Evolutionary conservation across 1,140 invertebrate genomes (phyloP).

Genomic region (Himalopsyche phryganea): DNA sequence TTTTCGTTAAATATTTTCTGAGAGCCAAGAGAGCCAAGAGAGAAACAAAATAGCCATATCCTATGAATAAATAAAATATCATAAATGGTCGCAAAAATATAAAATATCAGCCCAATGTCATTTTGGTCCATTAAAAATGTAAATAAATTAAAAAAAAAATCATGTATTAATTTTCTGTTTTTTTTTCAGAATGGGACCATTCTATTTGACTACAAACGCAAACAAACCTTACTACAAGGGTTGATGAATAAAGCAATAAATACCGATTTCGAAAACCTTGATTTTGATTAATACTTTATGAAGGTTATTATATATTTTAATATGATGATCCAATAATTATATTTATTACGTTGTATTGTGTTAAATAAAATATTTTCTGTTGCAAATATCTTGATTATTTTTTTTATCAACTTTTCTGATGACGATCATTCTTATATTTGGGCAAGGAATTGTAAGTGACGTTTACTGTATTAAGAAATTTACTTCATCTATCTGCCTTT

Average conservation of each 20-base stretch:
- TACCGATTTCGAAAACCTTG: background rate
- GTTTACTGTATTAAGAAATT: too few relatives aligned
- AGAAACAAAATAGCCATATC: background rate
- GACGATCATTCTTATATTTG: too few relatives aligned
- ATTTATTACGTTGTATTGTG: background rate
- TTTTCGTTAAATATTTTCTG: background rate
- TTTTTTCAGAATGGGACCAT: conserved; percentile 22
- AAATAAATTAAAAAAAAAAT: conserved; percentile 1
- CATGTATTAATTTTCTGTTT: conserved; percentile 7
- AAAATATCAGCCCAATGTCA: background rate
- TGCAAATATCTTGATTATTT: background rate
- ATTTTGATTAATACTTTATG: background rate
- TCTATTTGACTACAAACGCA: conserved; percentile 20
- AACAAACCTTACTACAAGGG: conserved; percentile 15
- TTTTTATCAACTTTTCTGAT: too few relatives aligned
- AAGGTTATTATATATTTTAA: background rate
- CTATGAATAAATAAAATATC: background rate
- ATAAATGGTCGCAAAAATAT: background rate
- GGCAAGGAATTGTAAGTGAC: too few relatives aligned
- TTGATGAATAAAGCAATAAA: background rate
- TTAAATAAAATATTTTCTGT: background rate
- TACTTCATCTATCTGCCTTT: too few relatives aligned
- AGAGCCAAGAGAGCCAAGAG: background rate
- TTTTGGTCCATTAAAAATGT: background rate
- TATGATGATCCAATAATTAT: background rate